Evolutionary conservation across 2,888 invertebrate genomes (phyloP), one percentile per base, ranked within the genome.

Genomic region (Brachypalpus laphriformis): DNA sequence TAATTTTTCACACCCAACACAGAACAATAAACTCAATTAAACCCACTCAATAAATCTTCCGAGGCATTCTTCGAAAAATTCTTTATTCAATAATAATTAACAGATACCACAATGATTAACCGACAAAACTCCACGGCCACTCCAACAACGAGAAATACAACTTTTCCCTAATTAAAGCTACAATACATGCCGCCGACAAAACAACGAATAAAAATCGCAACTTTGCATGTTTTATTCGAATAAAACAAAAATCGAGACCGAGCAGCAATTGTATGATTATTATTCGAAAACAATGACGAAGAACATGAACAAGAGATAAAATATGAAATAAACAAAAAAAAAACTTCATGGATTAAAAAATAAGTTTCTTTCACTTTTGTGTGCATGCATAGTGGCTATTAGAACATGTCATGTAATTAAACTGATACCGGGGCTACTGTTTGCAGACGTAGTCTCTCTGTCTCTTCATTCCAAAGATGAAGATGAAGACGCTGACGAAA

Each of bases 401-500:
- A 77, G 70, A 57, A 59, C 63, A 51, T 59, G 63, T 65, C 76
- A 63, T 70, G 70, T 56, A 70, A 82, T 76, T 70, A 70, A 70
- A 42, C 51, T 31, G 51, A 68, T 68, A 51, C 22, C 22, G 42
- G 25, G 20, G 70, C 77, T 61, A 56, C 66, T 74, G 66, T 75
- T 40, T 75, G 42, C 42, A 31, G 51, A 22, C 2, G 20, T 63
- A 22, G 31, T 25, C 22, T 51, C 18, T 42, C 34, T 20, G 31
- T 25, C 22, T 51, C 18, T 42, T 49, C 31, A 68, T 37, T 34
- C 34, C 20, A 68, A 6, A 31, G 40, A 51, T 54, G 25, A 61
- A 59, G 34, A 80, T 54, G 80, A 20, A 14, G 80, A 18, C 18
- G 34, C 16, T 70, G 75, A 54, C 61, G 56, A 81, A 68, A 76